Evolutionary conservation across 2,113 vertebrate genomes (phyloP), one percentile per base, ranked within the genome.

Genomic region (Bubo bubo): DNA sequence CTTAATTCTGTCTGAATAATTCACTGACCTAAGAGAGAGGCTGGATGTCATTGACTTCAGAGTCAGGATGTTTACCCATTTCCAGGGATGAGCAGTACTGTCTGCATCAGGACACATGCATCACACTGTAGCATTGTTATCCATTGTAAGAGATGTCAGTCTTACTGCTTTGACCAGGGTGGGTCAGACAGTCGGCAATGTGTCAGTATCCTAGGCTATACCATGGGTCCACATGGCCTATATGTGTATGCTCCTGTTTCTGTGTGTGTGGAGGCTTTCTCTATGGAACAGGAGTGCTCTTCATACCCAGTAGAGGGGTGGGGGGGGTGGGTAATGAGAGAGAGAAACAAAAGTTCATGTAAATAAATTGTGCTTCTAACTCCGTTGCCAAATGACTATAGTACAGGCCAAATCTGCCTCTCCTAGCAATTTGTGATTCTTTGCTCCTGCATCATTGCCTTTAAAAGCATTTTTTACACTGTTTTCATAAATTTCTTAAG

Each of bases 231-330:
- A 13, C 12, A 4, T 15, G 10, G 9, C 12, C 8, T 49, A 2
- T 8, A n/a, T 0, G 0, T 26, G 19, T 13, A 12, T 41, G 24
- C 0, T 9, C 2, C 22, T 27, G 6, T 34, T 70, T 39, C 60
- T 45, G 2, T 21, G 15, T 59, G 20, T 43, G 18, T 30, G 20
- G 6, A 88, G 66, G 39, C 16, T 27, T 67, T 62, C 43, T 23
- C 9, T 63, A 41, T 55, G n/a, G 22, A 52, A 55, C 73, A 10
- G 10, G 5, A 35, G 12, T 24, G 10, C 7, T 71, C 15, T 14
- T 62, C 24, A 32, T 23, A 28, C 2, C 4, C 12, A 3, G 3
- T 3, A 2, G 0, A 70, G 12, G 72, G 35, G 10, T 35, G 86
- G 7, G 5, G 16, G 9, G 37, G 37, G 10, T 10, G 37, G 39